These are phyloP conservation scores for Esox masquinongy DNA, from an alignment of 2,797 vertebrate species.

Conservation along the genomic window DNA sequence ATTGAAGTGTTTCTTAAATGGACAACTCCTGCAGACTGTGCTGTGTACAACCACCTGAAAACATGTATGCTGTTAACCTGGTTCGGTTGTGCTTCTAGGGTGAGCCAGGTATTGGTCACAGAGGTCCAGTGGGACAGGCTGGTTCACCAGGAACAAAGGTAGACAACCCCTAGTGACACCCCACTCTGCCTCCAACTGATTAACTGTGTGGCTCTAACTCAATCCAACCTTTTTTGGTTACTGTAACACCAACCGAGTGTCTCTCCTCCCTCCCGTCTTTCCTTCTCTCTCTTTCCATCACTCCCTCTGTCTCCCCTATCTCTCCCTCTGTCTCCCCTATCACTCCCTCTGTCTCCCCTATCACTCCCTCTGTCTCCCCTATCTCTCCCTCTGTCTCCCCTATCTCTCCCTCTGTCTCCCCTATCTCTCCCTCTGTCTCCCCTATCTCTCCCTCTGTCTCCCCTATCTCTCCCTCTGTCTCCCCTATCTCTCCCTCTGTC, in stretches of 20 bases:
- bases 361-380: background rate
- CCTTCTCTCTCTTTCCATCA: conserved; percentile 1
- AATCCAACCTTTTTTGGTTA: background rate
- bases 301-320: background rate
- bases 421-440: background rate
- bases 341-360: background rate
- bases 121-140: conserved; percentile 85
- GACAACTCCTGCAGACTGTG: background rate
- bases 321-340: conserved; percentile 4
- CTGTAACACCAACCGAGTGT: background rate
- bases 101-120: conserved; percentile 85
- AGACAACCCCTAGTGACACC: background rate
- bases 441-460: conserved; percentile 4
- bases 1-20: background rate
- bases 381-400: background rate
- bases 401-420: background rate
- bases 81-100: conserved; percentile 69
- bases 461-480: background rate
- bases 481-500: background rate
- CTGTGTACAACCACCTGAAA: background rate
- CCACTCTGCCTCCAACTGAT: background rate
- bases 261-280: background rate
- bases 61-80: conserved; percentile 4
- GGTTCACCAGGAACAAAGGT: conserved; percentile 88
- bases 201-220: background rate